phyloP scores from a whole-genome alignment of 2,113 vertebrate genomes.

The Reinhardtius hippoglossoides region DNA sequence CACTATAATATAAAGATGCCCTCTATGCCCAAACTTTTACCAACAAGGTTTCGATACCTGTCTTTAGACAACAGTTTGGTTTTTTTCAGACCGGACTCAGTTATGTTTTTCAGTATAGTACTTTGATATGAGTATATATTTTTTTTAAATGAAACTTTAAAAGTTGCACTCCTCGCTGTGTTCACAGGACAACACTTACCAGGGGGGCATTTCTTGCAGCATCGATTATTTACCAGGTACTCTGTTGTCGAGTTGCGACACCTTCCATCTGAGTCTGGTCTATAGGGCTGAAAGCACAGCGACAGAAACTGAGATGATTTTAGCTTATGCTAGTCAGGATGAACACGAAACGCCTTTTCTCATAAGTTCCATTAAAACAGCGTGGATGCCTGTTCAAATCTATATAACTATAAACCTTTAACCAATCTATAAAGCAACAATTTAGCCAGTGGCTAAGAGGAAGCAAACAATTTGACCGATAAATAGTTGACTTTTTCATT shows the following conservation, averaged over 20 bases:
- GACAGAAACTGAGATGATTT: slow-evolving; percentile 43
- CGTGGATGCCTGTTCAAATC: background rate
- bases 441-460: slow-evolving; percentile 6
- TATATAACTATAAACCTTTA: too few relatives aligned
- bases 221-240: slow-evolving; percentile 36
- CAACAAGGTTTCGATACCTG: too few relatives aligned
- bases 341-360: too few relatives aligned
- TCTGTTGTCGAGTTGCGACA: slow-evolving; percentile 49
- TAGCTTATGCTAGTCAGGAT: too few relatives aligned
- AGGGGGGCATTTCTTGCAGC: slow-evolving; percentile 79
- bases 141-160: background rate
- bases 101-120: too few relatives aligned
- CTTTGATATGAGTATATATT: too few relatives aligned
- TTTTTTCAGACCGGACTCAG: too few relatives aligned
- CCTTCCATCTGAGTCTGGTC: background rate
- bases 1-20: too few relatives aligned
- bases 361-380: too few relatives aligned
- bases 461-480: background rate
- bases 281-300: slow-evolving; percentile 61
- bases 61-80: too few relatives aligned
- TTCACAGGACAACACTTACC: slow-evolving; percentile 64
- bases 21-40: too few relatives aligned
- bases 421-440: background rate
- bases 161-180: background rate
- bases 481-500: background rate